Conservation (phyloP, 2,113 vertebrate species). For the Myocastor coypus region DNA sequence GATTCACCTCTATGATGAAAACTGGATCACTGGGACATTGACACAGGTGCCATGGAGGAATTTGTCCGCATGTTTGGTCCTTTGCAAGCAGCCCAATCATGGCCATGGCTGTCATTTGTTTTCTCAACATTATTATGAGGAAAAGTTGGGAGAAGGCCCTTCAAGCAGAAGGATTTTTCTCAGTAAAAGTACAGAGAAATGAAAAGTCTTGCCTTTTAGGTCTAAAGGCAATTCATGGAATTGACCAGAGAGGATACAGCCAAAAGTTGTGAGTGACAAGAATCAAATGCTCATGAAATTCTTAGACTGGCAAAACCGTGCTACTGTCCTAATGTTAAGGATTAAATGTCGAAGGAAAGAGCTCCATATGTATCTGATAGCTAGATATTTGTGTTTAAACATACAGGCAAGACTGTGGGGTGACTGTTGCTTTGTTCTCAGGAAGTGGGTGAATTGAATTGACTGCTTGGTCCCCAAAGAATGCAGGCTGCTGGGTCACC, state of each 20-base stretch:
- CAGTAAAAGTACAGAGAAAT: neutral
- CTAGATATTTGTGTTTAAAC: neutral
- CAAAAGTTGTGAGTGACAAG: neutral
- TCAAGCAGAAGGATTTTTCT: neutral
- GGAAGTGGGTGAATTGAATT: neutral
- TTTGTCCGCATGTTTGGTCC: neutral
- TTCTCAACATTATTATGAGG: neutral
- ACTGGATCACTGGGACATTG: neutral
- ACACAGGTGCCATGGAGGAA: neutral
- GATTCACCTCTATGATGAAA: neutral
- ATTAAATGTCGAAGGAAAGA: neutral
- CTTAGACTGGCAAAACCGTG: neutral
- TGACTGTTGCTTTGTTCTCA: neutral
- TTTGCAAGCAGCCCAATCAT: neutral
- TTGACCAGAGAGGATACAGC: neutral
- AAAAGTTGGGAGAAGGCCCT: neutral
- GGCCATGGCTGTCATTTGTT: neutral
- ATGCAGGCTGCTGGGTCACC: neutral
- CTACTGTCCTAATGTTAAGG: neutral
- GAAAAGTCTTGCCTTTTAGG: neutral
- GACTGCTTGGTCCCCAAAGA: neutral
- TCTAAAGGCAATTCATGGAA: neutral
- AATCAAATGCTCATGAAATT: constrained; percentile 2
- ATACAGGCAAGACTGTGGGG: accelerated
- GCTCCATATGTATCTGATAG: neutral